These are phyloP conservation scores for Vanessa tameamea DNA, from an alignment of 1,140 invertebrate species.

Conservation along the genomic window DNA sequence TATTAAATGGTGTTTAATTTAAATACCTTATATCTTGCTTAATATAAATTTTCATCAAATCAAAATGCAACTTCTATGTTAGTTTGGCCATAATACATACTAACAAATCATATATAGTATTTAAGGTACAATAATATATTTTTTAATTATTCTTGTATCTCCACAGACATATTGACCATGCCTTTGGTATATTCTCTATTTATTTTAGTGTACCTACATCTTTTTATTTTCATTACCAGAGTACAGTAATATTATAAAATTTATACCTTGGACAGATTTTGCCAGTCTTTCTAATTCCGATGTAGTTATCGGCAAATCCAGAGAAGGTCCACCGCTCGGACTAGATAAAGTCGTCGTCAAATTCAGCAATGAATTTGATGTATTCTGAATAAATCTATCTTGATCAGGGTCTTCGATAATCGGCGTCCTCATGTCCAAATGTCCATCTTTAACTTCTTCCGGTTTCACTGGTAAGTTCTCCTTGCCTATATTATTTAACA, in stretches of 20 bases:
- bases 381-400: slow-evolving; percentile 47
- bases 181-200: no score
- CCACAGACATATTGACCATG: no score
- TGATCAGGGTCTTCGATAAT: slow-evolving; percentile 27
- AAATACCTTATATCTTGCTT: no score
- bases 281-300: slow-evolving; percentile 68
- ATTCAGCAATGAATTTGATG: slow-evolving; percentile 17
- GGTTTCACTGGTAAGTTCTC: slow-evolving; percentile 57
- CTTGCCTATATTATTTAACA: slow-evolving; percentile 63
- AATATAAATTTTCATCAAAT: no score
- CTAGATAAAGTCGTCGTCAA: slow-evolving; percentile 45
- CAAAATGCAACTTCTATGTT: no score
- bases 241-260: neutral
- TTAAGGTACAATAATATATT: no score
- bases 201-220: no score
- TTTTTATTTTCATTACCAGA: neutral
- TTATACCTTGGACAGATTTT: slow-evolving; percentile 67
- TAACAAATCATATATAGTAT: no score
- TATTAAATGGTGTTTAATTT: no score
- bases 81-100: no score
- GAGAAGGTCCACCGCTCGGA: slow-evolving; percentile 50
- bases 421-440: slow-evolving; percentile 42
- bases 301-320: slow-evolving; percentile 70
- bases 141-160: no score
- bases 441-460: slow-evolving; percentile 46